These are phyloP conservation scores for Colletes latitarsis DNA, from an alignment of 1,140 invertebrate genomes.

Conservation along the genomic window DNA sequence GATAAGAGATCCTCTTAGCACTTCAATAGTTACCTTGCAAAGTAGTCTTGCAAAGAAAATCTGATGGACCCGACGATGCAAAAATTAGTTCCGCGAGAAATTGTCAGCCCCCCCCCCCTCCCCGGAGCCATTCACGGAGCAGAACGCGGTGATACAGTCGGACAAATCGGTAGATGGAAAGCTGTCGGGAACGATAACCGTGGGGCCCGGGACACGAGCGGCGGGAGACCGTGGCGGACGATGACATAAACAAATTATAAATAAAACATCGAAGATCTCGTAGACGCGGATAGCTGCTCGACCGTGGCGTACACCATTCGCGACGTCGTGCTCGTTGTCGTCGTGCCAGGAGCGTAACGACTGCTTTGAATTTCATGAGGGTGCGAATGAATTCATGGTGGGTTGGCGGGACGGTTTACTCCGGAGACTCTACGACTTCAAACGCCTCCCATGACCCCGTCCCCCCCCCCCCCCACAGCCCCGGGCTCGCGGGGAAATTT, in stretches of 20 bases:
- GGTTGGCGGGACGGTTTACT: conserved; percentile 53
- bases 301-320: conserved; percentile 14
- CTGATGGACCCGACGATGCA: no score
- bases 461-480: neutral
- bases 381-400: conserved; percentile 76
- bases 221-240: conserved; percentile 50
- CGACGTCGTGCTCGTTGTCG: conserved; percentile 53
- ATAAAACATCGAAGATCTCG: conserved; percentile 75
- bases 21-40: no score
- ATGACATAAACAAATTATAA: conserved; percentile 78
- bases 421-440: conserved; percentile 52
- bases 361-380: conserved; percentile 78
- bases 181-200: neutral
- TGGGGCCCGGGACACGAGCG: conserved; percentile 22
- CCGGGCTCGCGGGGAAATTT: conserved; percentile 8
- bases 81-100: no score
- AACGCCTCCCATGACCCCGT: conserved; percentile 46
- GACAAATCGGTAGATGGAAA: neutral
- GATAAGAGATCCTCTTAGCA: no score
- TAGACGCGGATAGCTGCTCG: conserved; percentile 33
- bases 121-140: no score
- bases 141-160: neutral
- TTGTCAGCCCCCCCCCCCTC: no score
- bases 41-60: no score
- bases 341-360: conserved; percentile 73